Evolutionary conservation across 2,113 vertebrate genomes (phyloP).

Genomic region (Upupa epops): DNA sequence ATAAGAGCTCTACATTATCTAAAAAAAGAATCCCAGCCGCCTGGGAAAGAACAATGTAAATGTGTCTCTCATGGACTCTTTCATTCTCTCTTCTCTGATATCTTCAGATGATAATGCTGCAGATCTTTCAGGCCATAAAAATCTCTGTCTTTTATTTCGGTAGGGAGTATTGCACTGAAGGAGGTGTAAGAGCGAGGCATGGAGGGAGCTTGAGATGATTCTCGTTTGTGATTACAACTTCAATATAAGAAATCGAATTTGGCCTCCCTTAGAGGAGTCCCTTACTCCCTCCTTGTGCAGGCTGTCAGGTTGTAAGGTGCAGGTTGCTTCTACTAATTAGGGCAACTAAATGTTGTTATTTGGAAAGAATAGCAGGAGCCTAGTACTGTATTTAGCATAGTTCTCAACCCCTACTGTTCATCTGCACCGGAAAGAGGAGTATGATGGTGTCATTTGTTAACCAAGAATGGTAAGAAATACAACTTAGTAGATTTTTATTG

Average conservation of each 20-base stretch:
- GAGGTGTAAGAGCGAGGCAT: background rate
- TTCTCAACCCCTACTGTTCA: background rate
- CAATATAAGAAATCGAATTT: background rate
- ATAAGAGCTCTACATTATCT: slow-evolving; percentile 69
- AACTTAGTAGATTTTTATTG: background rate
- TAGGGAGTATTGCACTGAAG: background rate
- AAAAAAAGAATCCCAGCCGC: slow-evolving; percentile 56
- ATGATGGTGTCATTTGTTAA: background rate
- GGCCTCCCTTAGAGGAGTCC: background rate
- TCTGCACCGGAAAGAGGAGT: background rate
- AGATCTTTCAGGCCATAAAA: slow-evolving; percentile 21
- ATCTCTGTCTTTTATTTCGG: background rate
- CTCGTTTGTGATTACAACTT: background rate
- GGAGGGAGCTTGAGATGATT: background rate
- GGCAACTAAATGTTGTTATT: background rate
- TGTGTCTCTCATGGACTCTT: slow-evolving; percentile 29
- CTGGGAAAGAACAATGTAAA: slow-evolving; percentile 61
- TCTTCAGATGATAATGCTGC: slow-evolving; percentile 9
- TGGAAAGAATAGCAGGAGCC: background rate
- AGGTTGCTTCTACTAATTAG: background rate
- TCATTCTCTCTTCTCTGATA: slow-evolving; percentile 17
- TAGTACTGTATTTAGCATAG: background rate
- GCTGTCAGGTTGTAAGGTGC: background rate
- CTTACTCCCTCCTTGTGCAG: background rate
- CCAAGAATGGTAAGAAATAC: background rate